Evolutionary conservation across 2,113 vertebrate species (phyloP), one percentile per base, ranked within the genome.

Genomic region (zebrafish (Danio rerio)): DNA sequence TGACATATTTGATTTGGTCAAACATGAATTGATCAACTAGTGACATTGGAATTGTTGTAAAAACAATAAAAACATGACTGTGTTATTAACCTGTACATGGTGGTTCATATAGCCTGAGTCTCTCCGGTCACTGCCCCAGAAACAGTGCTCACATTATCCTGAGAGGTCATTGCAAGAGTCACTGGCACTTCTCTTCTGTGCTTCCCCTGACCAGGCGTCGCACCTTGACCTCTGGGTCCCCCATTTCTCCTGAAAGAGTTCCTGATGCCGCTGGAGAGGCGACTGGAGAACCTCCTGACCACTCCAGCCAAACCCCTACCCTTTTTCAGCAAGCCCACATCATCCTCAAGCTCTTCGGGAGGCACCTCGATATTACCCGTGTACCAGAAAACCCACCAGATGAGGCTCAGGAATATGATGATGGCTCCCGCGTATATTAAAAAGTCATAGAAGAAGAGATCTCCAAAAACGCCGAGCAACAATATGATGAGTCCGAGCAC

Each of bases 341-440:
- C 90, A 81, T 89, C 89, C 53, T 83, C 65, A 78, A 94, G 49
- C 84, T 94, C 91, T 31, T 93, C 92, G 0, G 65, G 86, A 0
- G 91, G 90, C 76, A 95, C 90, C 65, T 95, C 94, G 80, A 96
- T 89, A 91, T 96, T 96, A 42, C 95, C 94, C 15, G 91, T 92
- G 90, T 94, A 95, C 96, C 96, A 96, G 90, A 95, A 95, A 53
- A 96, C 88, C 95, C 95, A 96, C 94, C 95, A 95, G 45, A 96
- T 83, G 50, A 96, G 92, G 85, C 95, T 95, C 76, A 96, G 70
- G 88, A 96, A 95, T 83, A 95, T 91, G 82, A 93, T 88, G 85
- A 95, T 93, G 80, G 94, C 90, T 9, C 95, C 96, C 59, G 92
- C 89, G 83, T 95, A 96, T 70, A 96, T 94, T 12, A 96, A 90